A percentile compares a stretch with the other conserved stretches of the same genome.
phyloP scores from a whole-genome alignment of 2,888 invertebrate species.

The Nasonia oneida region DNA sequence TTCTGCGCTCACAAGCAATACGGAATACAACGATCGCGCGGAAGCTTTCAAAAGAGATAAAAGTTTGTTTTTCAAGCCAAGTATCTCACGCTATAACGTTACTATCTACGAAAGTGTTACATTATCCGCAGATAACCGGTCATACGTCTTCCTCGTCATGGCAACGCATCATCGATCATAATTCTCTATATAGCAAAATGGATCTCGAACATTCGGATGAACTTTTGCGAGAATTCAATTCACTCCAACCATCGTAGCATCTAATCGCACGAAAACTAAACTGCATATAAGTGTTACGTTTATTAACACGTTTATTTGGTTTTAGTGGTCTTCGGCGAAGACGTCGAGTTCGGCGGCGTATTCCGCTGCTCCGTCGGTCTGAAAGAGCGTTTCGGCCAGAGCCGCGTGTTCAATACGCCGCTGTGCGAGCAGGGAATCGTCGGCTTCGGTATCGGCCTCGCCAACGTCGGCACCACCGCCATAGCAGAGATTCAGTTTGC shows the following conservation, averaged over 20 bases:
- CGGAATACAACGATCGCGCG: not conserved
- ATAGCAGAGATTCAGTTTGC: constrained; percentile 99
- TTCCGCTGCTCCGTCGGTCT: constrained; percentile 97
- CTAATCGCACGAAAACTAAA: not conserved
- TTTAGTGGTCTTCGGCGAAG: constrained; percentile 94
- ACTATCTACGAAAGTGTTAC: not conserved
- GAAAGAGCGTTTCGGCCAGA: constrained; percentile 94
- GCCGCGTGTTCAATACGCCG: constrained; percentile 98
- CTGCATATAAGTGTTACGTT: too few relatives aligned
- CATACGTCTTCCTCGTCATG: not conserved
- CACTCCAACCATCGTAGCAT: not conserved
- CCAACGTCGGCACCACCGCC: constrained; percentile 94
- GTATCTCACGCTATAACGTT: not conserved
- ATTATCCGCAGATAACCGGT: not conserved
- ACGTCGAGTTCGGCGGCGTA: constrained; percentile 99
- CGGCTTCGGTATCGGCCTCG: constrained; percentile 97
- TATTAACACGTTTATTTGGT: not conserved
- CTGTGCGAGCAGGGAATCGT: constrained; percentile 98
- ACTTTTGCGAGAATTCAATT: not conserved
- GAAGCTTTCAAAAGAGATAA: not conserved
- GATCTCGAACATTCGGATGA: not conserved
- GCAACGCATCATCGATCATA: not conserved
- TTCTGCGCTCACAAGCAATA: not conserved
- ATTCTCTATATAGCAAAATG: not conserved
- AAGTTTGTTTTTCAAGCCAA: too few relatives aligned